phyloP scores from a whole-genome alignment of 53 echinoderm and acorn worm genomes.

The Mesocentrotus franciscanus region DNA sequence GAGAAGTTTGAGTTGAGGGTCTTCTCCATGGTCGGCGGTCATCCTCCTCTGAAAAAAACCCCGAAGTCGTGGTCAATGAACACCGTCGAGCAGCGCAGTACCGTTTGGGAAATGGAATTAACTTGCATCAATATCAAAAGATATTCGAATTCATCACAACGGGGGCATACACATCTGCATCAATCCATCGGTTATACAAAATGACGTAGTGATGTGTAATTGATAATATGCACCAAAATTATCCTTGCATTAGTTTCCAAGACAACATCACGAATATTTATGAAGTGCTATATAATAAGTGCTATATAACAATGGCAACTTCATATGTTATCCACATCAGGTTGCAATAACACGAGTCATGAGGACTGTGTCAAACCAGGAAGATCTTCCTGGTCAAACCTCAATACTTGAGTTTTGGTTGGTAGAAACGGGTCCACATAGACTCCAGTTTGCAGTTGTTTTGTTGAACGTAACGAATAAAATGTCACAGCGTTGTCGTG shows the following conservation, averaged over 20 bases:
- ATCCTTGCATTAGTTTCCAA: not conserved
- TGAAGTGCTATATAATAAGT: too few relatives aligned
- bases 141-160: not conserved
- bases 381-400: not conserved
- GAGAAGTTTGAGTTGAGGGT: slow-evolving; percentile 44
- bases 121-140: not conserved
- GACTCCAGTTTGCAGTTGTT: not conserved
- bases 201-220: not conserved
- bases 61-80: not conserved
- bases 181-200: not conserved
- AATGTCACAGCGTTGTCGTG: not conserved
- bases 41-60: not conserved
- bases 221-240: not conserved
- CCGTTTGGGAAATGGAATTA: not conserved
- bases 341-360: not conserved
- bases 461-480: not conserved
- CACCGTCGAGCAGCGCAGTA: not conserved
- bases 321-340: too few relatives aligned
- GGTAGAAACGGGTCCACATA: not conserved
- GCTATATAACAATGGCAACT: too few relatives aligned
- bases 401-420: not conserved
- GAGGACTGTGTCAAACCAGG: not conserved
- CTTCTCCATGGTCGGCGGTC: slow-evolving; percentile 12
- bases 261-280: slow-evolving; percentile 14
- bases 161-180: not conserved